Percentiles rank a stretch among this genome's conserved stretches.
phyloP scores from a whole-genome alignment of 2,797 vertebrate genomes.

The Ceryle rudis region DNA sequence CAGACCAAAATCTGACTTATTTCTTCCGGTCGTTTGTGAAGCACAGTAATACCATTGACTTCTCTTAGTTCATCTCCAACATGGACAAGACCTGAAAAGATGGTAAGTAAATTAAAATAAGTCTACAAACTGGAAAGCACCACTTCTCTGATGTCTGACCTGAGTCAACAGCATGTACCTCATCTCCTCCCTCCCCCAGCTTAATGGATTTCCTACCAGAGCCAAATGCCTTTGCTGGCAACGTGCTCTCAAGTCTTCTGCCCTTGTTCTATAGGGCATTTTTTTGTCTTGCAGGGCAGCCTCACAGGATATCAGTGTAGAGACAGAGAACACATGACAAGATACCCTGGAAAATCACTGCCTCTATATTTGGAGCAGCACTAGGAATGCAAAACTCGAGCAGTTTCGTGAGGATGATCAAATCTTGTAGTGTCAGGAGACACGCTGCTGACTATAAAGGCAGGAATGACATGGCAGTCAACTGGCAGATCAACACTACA shows the following conservation, averaged over 20 bases:
- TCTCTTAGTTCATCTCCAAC: conserved; percentile 95
- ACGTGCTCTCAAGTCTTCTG: background rate
- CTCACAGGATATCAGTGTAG: background rate
- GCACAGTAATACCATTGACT: conserved; percentile 91
- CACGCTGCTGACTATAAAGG: rapidly evolving
- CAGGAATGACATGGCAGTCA: background rate
- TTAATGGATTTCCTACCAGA: background rate
- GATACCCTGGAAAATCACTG: background rate
- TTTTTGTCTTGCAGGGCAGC: background rate
- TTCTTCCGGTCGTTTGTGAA: conserved; percentile 92
- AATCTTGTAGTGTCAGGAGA: background rate
- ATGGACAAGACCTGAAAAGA: conserved; percentile 89
- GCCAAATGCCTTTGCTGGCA: background rate
- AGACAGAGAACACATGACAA: background rate
- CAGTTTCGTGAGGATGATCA: background rate
- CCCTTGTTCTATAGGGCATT: background rate
- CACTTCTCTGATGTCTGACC: background rate
- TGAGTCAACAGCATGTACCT: background rate
- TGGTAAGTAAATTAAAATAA: background rate
- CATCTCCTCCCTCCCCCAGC: background rate
- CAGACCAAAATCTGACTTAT: conserved; percentile 95
- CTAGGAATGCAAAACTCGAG: background rate
- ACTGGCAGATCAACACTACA: background rate
- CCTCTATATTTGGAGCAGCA: background rate
- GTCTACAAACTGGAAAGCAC: background rate